Base-by-base conservation (phyloP, 2,113 vertebrate genomes). In the Calidris pugnax region DNA sequence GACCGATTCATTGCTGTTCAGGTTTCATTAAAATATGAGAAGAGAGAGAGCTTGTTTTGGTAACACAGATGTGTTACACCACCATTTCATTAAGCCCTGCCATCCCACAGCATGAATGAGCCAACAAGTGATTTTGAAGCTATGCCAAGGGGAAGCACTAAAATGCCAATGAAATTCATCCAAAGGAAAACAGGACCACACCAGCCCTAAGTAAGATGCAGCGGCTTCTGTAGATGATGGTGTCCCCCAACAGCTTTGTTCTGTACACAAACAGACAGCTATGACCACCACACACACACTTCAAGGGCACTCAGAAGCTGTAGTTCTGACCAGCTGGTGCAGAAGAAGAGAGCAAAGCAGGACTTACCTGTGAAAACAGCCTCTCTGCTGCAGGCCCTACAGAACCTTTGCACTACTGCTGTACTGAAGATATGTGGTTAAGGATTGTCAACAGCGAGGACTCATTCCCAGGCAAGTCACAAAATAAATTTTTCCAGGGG, bases 21-120 rank as follows among this genome's bases (percentile, higher is more conserved):
- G 64, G 93, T 79, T 74, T 91, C 86, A 87, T 57, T 79, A 81
- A 85, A 85, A 74, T 45, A 86, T 6, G 73, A 47, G 37, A 57
- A 75, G 85, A 96, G 74, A 85, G 56, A 37, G 45, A 96, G 85
- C 78, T 95, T 91, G 82, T 83, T 96, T 85, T 77, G 89, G 63
- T 87, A 93, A 72, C 74, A 87, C 93, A 91, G 81, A 85, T 85
- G 87, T 79, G 62, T 79, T 85, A 68, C 86, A 84, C 37, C 37
- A 87, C 51, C 17, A n/a, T 66, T 81, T 74, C 35, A 51, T 78
- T 41, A 89, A 77, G 69, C 35, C 51, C 43, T 84, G 57, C 67
- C 84, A 75, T 82, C 62, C 93, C 81, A 77, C 89, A 84, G 80
- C 76, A 71, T 8, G 20, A 81, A 81, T 14, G 30, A 95, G 76